These are phyloP conservation scores for Gadus chalcogrammus DNA, from an alignment of 2,113 vertebrate genomes.

Conservation along the genomic window DNA sequence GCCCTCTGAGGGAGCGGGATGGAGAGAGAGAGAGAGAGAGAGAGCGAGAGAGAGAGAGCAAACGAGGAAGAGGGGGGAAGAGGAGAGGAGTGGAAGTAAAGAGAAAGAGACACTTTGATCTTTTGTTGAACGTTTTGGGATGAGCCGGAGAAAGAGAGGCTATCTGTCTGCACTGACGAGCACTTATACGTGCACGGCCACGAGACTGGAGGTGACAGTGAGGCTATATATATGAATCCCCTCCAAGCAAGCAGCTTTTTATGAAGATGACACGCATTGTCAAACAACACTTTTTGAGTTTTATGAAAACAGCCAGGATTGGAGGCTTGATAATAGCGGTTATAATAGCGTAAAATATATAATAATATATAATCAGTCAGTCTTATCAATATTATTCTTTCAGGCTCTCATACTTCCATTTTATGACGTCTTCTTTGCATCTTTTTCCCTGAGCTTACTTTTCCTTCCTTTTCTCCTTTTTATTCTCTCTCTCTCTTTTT, in stretches of 20 bases:
- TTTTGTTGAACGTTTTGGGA: slow-evolving; percentile 59
- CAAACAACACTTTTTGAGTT: too few relatives aligned
- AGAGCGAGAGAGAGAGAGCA: slow-evolving; percentile 41
- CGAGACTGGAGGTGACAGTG: slow-evolving; percentile 21
- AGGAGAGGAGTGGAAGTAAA: not conserved
- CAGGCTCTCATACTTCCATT: too few relatives aligned
- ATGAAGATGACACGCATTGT: too few relatives aligned
- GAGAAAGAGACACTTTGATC: slow-evolving; percentile 67
- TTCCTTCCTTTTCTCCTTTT: slow-evolving; percentile 48
- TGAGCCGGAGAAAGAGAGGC: slow-evolving; percentile 36
- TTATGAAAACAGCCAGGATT: too few relatives aligned
- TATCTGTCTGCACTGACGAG: not conserved
- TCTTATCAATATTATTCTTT: too few relatives aligned
- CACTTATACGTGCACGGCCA: slow-evolving; percentile 23
- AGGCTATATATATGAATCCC: not conserved
- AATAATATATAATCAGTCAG: too few relatives aligned
- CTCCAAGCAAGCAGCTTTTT: too few relatives aligned
- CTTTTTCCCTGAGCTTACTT: too few relatives aligned
- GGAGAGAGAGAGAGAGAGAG: slow-evolving; percentile 46
- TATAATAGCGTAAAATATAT: too few relatives aligned
- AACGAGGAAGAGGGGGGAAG: slow-evolving; percentile 29
- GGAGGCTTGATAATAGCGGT: too few relatives aligned
- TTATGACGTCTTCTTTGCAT: too few relatives aligned
- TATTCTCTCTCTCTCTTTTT: slow-evolving; percentile 67
- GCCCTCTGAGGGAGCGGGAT: slow-evolving; percentile 60